A percentile compares a stretch with the other conserved stretches of the same genome.
These are phyloP conservation scores for Therioaphis trifolii DNA, from an alignment of 2,888 invertebrate species.

Conservation along the genomic window DNA sequence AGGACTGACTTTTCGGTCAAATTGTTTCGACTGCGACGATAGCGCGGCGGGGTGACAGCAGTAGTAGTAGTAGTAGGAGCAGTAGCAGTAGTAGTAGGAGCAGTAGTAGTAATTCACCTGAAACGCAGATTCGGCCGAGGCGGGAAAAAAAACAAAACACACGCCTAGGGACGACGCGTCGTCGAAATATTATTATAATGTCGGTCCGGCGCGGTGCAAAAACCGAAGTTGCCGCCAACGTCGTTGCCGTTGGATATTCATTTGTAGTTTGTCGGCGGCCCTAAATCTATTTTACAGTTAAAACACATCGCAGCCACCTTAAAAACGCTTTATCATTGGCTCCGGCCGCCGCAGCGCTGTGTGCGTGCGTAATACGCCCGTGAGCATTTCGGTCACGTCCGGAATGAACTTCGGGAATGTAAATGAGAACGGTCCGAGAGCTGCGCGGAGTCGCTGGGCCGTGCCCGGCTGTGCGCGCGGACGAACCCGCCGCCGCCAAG, in stretches of 20 bases:
- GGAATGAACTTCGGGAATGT: conserved; percentile 60
- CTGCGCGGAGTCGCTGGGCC: neutral
- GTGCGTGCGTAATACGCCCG: conserved; percentile 39
- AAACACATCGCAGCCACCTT: conserved; percentile 55
- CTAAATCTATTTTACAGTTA: conserved; percentile 55
- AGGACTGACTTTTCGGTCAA: conserved; percentile 28
- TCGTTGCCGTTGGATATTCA: neutral
- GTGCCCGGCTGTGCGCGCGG: neutral
- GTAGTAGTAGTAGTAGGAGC: too few relatives aligned
- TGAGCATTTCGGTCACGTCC: conserved; percentile 59
- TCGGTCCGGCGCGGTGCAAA: neutral
- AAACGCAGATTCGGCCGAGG: neutral
- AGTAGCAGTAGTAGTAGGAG: too few relatives aligned
- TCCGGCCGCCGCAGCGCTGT: neutral
- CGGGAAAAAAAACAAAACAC: neutral
- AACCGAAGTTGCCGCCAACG: neutral
- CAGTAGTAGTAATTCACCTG: too few relatives aligned
- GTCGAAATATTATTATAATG: neutral
- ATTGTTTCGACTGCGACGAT: neutral
- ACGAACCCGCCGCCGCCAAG: neutral
- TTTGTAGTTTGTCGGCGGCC: conserved; percentile 31
- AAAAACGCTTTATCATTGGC: conserved; percentile 57
- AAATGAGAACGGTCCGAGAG: conserved; percentile 51
- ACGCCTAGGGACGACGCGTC: conserved; percentile 1
- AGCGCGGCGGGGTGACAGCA: too few relatives aligned